Percentiles rank a stretch among this genome's conserved stretches.
Evolutionary conservation across 1,140 invertebrate genomes (phyloP).

Genomic region (Luehdorfia chinensis): DNA sequence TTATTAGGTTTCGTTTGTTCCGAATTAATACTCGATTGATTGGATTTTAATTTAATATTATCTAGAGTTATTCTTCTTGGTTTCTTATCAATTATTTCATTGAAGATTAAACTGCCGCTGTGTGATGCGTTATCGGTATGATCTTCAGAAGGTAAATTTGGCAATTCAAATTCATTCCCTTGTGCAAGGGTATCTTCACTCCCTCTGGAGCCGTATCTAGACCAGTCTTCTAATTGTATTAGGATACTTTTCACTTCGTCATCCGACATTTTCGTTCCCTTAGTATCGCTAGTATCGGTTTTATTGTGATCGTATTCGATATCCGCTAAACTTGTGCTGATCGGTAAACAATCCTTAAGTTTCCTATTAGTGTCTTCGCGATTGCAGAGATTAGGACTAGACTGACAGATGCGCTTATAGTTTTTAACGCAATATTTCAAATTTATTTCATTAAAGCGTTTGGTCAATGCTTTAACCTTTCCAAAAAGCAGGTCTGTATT

Average conservation of each 20-base stretch:
- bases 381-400: constrained; percentile 66
- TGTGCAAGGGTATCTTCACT: constrained; percentile 66
- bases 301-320: constrained; percentile 52
- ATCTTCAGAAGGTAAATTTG: constrained; percentile 60
- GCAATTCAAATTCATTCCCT: constrained; percentile 65
- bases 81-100: constrained; percentile 59
- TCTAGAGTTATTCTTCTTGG: constrained; percentile 59
- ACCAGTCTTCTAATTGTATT: constrained; percentile 79
- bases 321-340: constrained; percentile 61
- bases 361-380: constrained; percentile 34
- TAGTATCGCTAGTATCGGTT: constrained; percentile 52
- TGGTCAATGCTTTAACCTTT: constrained; percentile 80
- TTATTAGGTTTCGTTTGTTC: constrained; percentile 30
- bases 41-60: constrained; percentile 60
- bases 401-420: constrained; percentile 71
- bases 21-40: constrained; percentile 40
- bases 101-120: constrained; percentile 43
- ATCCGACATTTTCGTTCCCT: constrained; percentile 63
- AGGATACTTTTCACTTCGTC: constrained; percentile 78
- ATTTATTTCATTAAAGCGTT: constrained; percentile 78
- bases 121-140: constrained; percentile 40
- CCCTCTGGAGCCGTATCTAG: constrained; percentile 73
- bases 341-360: constrained; percentile 37
- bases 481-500: constrained; percentile 79
- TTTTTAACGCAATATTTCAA: constrained; percentile 63